Evolutionary conservation across 2,113 vertebrate species (phyloP).

Genomic region (Callaeas wilsoni): DNA sequence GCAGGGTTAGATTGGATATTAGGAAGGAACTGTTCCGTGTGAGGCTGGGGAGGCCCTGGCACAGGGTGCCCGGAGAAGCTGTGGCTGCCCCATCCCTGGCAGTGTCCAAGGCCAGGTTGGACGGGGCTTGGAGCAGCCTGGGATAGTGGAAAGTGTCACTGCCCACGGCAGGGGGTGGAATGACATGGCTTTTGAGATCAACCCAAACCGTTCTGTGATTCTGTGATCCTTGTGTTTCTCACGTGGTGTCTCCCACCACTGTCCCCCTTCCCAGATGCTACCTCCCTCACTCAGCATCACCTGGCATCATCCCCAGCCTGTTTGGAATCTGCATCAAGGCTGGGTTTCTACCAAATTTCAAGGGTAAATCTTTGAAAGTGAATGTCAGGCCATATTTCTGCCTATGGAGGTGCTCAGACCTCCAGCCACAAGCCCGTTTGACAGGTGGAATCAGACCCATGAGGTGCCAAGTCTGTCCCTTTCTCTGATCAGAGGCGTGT

Average conservation of each 20-base stretch:
- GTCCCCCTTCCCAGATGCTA: accelerated
- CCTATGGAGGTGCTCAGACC: not conserved
- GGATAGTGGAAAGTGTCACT: not conserved
- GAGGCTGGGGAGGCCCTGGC: not conserved
- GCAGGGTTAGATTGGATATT: not conserved
- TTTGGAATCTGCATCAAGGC: too few species aligned
- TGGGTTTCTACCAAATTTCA: not conserved
- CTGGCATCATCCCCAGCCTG: not conserved
- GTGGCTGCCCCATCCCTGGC: not conserved
- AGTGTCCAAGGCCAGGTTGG: not conserved
- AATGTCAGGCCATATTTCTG: not conserved
- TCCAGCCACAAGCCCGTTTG: not conserved
- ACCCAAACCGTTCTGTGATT: not conserved
- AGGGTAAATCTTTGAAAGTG: not conserved
- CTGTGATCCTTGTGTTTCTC: not conserved
- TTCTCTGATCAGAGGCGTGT: not conserved
- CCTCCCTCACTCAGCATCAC: not conserved
- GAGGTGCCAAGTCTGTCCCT: not conserved
- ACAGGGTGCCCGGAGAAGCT: not conserved
- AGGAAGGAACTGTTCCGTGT: not conserved
- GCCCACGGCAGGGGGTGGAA: not conserved
- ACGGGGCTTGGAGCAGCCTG: not conserved
- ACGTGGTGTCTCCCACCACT: accelerated
- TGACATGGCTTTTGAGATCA: not conserved
- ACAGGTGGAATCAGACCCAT: not conserved